Conservation (phyloP, 2,797 vertebrate species). For the Pipistrellus nathusii region DNA sequence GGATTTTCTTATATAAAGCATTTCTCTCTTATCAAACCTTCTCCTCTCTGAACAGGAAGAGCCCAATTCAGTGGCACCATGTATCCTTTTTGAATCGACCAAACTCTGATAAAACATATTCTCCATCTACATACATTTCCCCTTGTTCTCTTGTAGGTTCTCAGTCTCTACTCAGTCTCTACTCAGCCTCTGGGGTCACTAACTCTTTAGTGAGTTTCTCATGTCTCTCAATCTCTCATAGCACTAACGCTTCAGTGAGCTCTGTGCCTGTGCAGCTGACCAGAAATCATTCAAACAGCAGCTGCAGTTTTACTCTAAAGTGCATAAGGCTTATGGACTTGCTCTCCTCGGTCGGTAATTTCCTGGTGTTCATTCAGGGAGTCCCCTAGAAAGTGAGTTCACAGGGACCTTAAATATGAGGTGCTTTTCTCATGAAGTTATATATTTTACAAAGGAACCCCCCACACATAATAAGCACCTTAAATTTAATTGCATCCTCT, state of each 20-base stretch:
- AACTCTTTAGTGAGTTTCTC: background rate
- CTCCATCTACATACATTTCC: background rate
- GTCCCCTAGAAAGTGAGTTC: background rate
- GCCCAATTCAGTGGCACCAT: background rate
- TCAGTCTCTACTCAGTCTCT: background rate
- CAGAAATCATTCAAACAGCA: background rate
- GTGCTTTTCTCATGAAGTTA: background rate
- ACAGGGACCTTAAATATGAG: background rate
- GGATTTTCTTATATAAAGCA: background rate
- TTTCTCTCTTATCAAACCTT: background rate
- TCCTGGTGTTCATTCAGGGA: background rate
- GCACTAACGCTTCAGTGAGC: background rate
- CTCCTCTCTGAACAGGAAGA: background rate
- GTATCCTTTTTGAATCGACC: background rate
- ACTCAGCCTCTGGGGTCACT: background rate
- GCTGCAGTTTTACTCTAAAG: background rate
- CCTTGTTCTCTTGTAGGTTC: background rate
- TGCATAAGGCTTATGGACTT: background rate
- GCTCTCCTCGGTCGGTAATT: background rate
- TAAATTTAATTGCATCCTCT: background rate
- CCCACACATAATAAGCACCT: background rate
- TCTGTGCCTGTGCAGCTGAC: background rate
- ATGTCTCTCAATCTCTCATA: background rate
- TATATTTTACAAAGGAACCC: background rate
- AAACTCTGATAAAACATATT: background rate